A percentile compares a stretch with the other conserved stretches of the same genome.
phyloP scores from a whole-genome alignment of 2,888 invertebrate genomes.

The Monoplex corrugatus region DNA sequence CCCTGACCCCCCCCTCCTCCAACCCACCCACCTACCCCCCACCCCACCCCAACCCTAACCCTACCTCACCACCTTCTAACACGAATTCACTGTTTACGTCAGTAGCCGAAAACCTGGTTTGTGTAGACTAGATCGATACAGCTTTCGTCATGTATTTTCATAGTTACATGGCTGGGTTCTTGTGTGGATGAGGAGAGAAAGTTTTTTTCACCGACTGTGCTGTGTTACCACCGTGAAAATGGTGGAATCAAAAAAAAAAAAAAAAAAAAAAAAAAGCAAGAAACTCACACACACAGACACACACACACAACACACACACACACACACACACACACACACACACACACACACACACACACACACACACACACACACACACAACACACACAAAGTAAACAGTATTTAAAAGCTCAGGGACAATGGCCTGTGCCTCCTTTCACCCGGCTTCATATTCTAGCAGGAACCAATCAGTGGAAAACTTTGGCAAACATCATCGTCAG shows the following conservation, averaged over 20 bases:
- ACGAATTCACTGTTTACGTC: neutral
- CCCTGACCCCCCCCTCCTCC: neutral
- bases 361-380: no score
- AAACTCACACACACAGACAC: no score
- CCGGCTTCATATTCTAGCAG: neutral
- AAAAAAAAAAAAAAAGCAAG: neutral
- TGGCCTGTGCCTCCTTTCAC: neutral
- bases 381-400: neutral
- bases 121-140: neutral
- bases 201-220: no score
- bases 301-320: no score
- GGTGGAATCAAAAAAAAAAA: neutral
- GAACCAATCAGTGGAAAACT: neutral
- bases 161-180: no score
- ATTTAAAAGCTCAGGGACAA: neutral
- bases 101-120: neutral
- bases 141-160: constrained; percentile 20
- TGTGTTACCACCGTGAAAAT: no score
- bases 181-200: no score
- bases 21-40: neutral
- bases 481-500: constrained; percentile 25
- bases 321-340: no score
- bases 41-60: neutral
- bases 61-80: neutral
- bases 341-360: no score